Conservation (phyloP, 2,888 invertebrate species). For the Neuroscelio doddi region DNA sequence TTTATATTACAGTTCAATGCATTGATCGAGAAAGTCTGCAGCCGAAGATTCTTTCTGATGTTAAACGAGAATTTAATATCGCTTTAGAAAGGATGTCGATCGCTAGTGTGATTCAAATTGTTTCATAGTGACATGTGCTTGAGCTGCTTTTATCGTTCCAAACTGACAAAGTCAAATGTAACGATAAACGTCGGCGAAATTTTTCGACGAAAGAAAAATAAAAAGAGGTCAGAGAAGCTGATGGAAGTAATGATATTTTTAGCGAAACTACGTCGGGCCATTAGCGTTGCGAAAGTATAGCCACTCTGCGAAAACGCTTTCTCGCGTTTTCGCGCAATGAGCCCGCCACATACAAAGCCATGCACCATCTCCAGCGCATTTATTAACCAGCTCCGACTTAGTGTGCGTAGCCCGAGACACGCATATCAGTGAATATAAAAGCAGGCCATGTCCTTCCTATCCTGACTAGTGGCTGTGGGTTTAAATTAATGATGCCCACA, state of each 20-base stretch:
- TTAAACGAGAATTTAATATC: constrained; percentile 33
- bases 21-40: neutral
- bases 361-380: constrained; percentile 12
- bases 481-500: constrained; percentile 17
- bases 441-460: constrained; percentile 9
- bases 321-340: constrained; percentile 4
- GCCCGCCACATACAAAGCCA: constrained; percentile 9
- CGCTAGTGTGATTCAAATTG: neutral
- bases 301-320: constrained; percentile 23
- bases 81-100: neutral
- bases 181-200: constrained; percentile 5
- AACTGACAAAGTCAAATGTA: constrained; percentile 14
- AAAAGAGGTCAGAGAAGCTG: neutral
- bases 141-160: neutral
- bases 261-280: constrained; percentile 21
- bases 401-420: constrained; percentile 24
- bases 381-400: constrained; percentile 7
- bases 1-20: constrained; percentile 8
- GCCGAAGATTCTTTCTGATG: constrained; percentile 9
- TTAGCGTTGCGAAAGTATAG: constrained; percentile 17
- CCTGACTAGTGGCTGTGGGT: constrained; percentile 1
- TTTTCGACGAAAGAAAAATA: neutral
- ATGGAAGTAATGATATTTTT: constrained; percentile 27
- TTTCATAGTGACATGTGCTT: neutral
- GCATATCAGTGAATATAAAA: constrained; percentile 17